Percentiles rank a stretch among this genome's conserved stretches.
Conservation (phyloP, 2,888 invertebrate genomes). For the Uloborus plumipes region DNA sequence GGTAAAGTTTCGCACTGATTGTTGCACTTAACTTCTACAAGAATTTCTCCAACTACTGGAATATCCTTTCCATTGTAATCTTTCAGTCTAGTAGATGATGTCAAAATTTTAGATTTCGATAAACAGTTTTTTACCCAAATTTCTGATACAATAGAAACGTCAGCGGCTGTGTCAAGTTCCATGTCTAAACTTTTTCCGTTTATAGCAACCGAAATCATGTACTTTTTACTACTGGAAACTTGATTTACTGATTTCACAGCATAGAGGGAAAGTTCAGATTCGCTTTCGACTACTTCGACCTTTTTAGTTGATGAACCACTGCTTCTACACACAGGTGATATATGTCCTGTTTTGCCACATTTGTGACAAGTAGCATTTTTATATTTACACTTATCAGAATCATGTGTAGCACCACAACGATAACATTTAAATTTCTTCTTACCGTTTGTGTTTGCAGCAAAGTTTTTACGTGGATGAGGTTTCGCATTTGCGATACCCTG, state of each 20-base stretch:
- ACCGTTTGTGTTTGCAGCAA: neutral
- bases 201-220: neutral
- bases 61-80: neutral
- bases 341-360: conserved; percentile 11
- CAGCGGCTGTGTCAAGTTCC: conserved; percentile 20
- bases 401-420: conserved; percentile 19
- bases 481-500: too few relatives aligned
- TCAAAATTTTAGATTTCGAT: too few relatives aligned
- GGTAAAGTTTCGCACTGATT: too few relatives aligned
- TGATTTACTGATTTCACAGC: conserved; percentile 6
- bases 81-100: too few relatives aligned
- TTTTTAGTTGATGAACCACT: too few relatives aligned
- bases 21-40: neutral
- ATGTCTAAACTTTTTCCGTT: conserved; percentile 6
- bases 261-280: neutral
- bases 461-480: neutral
- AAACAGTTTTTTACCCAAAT: too few relatives aligned
- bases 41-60: conserved; percentile 8
- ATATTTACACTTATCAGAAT: conserved; percentile 19
- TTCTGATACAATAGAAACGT: neutral
- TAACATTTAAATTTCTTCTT: conserved; percentile 1
- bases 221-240: neutral
- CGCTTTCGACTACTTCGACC: neutral
- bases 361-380: conserved; percentile 12
- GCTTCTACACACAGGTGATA: conserved; percentile 10